These are phyloP conservation scores for Drosophila azteca DNA, from an alignment of 1,140 invertebrate genomes.

Conservation along the genomic window DNA sequence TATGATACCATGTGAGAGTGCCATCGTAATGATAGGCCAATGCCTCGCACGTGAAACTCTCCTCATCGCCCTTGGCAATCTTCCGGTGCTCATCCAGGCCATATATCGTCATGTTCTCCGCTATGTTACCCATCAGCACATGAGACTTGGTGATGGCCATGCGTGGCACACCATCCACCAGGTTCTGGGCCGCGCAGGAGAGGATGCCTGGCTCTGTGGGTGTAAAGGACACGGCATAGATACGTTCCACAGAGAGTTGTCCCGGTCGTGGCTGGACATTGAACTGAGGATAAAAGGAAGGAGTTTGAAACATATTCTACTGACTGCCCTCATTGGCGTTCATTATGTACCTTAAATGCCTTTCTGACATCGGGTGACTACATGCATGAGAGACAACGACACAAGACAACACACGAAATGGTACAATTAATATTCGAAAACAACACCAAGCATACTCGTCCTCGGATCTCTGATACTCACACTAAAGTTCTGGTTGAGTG, in stretches of 20 bases:
- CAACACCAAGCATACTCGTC: not conserved
- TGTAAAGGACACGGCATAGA: conserved; percentile 66
- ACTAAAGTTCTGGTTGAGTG: conserved; percentile 58
- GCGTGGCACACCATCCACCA: conserved; percentile 25
- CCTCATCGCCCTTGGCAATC: conserved; percentile 85
- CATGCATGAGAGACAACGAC: not conserved
- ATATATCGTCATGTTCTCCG: conserved; percentile 65
- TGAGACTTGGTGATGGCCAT: conserved; percentile 38
- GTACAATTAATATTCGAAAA: conserved; percentile 1
- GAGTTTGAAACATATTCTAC: not conserved
- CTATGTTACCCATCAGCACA: conserved; percentile 65
- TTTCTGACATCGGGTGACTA: conserved; percentile 14
- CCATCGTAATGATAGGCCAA: conserved; percentile 85
- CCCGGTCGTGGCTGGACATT: conserved; percentile 48
- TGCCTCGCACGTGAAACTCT: conserved; percentile 85
- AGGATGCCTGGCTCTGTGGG: conserved; percentile 77
- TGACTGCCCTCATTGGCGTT: not conserved
- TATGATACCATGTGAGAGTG: conserved; percentile 83
- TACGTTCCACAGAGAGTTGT: conserved; percentile 44
- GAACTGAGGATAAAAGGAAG: conserved; percentile 29
- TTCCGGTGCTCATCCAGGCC: conserved; percentile 60
- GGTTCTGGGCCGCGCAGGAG: conserved; percentile 75
- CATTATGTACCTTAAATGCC: conserved; percentile 15
- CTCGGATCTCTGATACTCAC: conserved; percentile 42
- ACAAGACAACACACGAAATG: conserved; percentile 18